A percentile compares a stretch with the other conserved stretches of the same genome.
Conservation (phyloP, 2,888 invertebrate species). For the Metacarcinus magister region DNA sequence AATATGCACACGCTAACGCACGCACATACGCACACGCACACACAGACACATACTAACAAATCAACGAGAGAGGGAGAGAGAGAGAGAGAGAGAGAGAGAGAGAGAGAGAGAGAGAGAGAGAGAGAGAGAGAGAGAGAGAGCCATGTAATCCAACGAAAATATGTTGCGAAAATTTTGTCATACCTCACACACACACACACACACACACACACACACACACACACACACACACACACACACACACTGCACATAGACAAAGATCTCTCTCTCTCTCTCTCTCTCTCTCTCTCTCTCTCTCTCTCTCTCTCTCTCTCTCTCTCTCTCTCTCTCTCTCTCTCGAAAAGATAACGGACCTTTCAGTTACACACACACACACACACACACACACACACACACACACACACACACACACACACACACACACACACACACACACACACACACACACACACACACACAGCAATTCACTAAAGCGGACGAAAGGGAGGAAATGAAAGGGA, state of each 20-base stretch:
- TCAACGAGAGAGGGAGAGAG: neutral
- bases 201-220: neutral
- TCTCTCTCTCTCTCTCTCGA: neutral
- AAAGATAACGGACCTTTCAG: conserved; percentile 20
- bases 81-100: conserved; percentile 6
- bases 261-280: conserved; percentile 29
- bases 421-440: conserved; percentile 54
- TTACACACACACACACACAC: conserved; percentile 54
- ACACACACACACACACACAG: neutral
- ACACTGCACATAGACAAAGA: neutral
- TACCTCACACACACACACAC: neutral
- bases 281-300: conserved; percentile 36
- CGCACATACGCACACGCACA: neutral
- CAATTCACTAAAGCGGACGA: neutral
- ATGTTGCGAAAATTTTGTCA: neutral
- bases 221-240: conserved; percentile 29
- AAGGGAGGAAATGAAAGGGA: neutral
- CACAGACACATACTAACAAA: neutral
- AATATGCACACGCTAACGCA: neutral
- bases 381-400: conserved; percentile 59
- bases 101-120: conserved; percentile 37
- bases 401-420: conserved; percentile 48
- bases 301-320: conserved; percentile 44
- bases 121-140: conserved; percentile 48
- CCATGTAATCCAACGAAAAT: neutral